Conservation (phyloP, 2,888 invertebrate genomes). For the Chrysopilus asiliformis region DNA sequence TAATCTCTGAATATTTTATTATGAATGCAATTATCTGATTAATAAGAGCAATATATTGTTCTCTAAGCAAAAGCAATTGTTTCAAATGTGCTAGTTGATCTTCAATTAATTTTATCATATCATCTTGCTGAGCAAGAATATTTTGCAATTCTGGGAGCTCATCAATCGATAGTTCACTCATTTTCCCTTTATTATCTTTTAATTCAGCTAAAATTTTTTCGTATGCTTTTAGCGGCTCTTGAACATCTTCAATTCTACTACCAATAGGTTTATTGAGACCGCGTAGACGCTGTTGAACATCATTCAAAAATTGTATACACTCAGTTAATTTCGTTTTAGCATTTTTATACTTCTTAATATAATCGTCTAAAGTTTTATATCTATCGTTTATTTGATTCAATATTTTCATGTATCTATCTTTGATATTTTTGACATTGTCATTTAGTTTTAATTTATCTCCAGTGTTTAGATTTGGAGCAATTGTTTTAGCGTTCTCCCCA, state of each 20-base stretch:
- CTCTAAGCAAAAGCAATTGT: constrained; percentile 64
- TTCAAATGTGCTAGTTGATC: constrained; percentile 71
- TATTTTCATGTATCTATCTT: constrained; percentile 64
- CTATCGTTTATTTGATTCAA: constrained; percentile 64
- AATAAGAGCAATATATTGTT: constrained; percentile 76
- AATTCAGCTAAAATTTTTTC: constrained; percentile 65
- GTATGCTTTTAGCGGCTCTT: constrained; percentile 63
- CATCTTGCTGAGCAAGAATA: constrained; percentile 69
- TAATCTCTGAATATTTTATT: constrained; percentile 71
- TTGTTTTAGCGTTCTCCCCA: constrained; percentile 64
- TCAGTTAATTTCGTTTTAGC: constrained; percentile 68
- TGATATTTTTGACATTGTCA: constrained; percentile 63
- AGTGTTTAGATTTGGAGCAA: constrained; percentile 67
- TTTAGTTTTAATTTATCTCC: constrained; percentile 73
- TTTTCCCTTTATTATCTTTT: constrained; percentile 62
- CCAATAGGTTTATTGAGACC: constrained; percentile 78
- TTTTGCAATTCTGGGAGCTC: constrained; percentile 67
- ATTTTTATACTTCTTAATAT: constrained; percentile 68
- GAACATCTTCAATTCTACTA: constrained; percentile 76
- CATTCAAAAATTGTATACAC: constrained; percentile 63
- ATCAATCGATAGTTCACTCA: constrained; percentile 61
- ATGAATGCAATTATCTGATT: constrained; percentile 82
- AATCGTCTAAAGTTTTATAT: constrained; percentile 56
- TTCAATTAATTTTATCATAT: constrained; percentile 71
- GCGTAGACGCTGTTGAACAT: constrained; percentile 71